These are phyloP conservation scores for Pollenia griseotomentosa DNA, from an alignment of 2,888 invertebrate species.

Conservation along the genomic window DNA sequence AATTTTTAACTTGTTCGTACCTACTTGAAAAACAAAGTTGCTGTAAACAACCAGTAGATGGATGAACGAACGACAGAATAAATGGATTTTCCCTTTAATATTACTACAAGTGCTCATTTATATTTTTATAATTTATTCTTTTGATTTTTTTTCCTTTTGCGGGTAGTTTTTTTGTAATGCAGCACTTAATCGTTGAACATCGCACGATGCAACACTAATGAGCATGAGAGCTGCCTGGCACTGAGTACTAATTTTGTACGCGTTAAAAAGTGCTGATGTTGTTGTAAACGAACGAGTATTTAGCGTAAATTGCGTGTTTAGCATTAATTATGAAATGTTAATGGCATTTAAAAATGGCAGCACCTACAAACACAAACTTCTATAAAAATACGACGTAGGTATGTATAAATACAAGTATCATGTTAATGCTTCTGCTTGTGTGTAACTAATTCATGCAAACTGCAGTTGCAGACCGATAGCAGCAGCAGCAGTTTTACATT, in stretches of 20 bases:
- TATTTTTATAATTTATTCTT: conserved; percentile 38
- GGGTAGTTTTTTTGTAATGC: conserved; percentile 4
- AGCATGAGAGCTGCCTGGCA: conserved; percentile 41
- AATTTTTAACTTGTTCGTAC: background rate
- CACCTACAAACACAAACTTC: conserved; percentile 56
- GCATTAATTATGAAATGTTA: conserved; percentile 82
- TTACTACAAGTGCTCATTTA: conserved; percentile 5
- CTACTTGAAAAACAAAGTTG: conserved; percentile 28
- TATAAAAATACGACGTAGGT: conserved; percentile 17
- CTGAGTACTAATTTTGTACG: conserved; percentile 55
- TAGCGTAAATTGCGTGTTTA: conserved; percentile 82
- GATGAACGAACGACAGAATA: background rate
- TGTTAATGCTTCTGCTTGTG: conserved; percentile 23
- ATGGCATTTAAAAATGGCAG: conserved; percentile 77
- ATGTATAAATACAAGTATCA: background rate
- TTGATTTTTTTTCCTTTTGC: background rate
- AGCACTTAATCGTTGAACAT: conserved; percentile 21
- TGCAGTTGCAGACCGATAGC: conserved; percentile 17
- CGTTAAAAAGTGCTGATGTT: conserved; percentile 55
- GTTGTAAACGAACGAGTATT: conserved; percentile 74
- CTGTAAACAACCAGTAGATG: background rate
- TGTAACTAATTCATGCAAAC: conserved; percentile 39
- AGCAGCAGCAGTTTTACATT: conserved; percentile 49
- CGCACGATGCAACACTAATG: conserved; percentile 44
- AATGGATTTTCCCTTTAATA: conserved; percentile 42